These are phyloP conservation scores for Xiphorhynchus erythropygius DNA, from an alignment of 2,797 vertebrate genomes.

Conservation along the genomic window DNA sequence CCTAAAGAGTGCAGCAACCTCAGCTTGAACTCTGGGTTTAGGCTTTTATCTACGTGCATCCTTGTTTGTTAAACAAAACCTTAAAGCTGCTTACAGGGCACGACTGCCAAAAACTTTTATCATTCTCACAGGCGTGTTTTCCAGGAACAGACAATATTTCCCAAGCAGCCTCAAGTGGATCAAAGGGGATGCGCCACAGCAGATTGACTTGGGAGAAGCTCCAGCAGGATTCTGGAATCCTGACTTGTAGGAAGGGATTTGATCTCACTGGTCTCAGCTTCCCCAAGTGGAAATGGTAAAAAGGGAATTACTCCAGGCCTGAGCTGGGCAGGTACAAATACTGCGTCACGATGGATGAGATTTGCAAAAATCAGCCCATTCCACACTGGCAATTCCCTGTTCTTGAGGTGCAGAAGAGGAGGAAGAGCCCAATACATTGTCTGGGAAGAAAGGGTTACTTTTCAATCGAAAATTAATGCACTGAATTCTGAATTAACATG, in stretches of 20 bases:
- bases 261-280: not conserved
- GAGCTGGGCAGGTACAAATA: not conserved
- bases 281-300: not conserved
- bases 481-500: constrained; percentile 71
- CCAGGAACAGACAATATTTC: not conserved
- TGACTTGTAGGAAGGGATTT: not conserved
- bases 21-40: not conserved
- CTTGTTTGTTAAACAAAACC: not conserved
- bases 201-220: not conserved
- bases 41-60: not conserved
- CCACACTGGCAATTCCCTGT: not conserved
- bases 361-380: not conserved
- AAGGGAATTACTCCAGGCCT: not conserved
- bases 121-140: not conserved
- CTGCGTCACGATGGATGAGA: not conserved
- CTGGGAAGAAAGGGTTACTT: constrained; percentile 64
- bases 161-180: not conserved
- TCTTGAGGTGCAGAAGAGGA: not conserved
- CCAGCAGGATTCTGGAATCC: not conserved
- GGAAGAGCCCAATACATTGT: not conserved
- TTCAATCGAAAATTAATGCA: constrained; percentile 46
- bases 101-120: not conserved
- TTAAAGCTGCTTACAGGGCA: not conserved
- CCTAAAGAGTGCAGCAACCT: not conserved
- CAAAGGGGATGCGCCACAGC: not conserved